A percentile compares a stretch with the other conserved stretches of the same genome.
Evolutionary conservation across 2,888 invertebrate species (phyloP).

Genomic region (Lamellibrachia columna): DNA sequence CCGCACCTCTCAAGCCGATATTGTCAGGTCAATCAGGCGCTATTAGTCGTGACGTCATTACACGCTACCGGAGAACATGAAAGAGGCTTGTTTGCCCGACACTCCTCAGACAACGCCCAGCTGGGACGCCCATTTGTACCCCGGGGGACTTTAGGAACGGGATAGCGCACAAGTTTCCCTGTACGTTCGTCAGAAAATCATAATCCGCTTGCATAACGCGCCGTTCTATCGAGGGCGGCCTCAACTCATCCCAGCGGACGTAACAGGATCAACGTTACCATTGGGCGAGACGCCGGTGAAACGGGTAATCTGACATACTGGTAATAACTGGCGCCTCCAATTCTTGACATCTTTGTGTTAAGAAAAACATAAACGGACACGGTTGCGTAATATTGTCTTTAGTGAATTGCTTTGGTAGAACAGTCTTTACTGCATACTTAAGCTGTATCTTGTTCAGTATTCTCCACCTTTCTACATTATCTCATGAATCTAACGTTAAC

Average conservation of each 20-base stretch:
- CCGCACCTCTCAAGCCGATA: not conserved
- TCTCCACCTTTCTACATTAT: not conserved
- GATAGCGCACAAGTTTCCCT: not conserved
- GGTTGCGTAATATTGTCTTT: not conserved
- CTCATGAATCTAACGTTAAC: no score
- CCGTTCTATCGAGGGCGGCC: not conserved
- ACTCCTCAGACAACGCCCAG: constrained; percentile 16
- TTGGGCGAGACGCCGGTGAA: not conserved
- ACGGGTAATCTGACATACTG: constrained; percentile 12
- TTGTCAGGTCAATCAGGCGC: not conserved
- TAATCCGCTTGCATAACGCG: constrained; percentile 5
- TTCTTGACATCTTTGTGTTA: not conserved
- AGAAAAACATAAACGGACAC: not conserved
- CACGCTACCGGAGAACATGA: not conserved
- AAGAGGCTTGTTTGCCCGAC: not conserved
- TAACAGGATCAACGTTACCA: not conserved
- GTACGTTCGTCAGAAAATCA: not conserved
- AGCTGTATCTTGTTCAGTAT: not conserved
- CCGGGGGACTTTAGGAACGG: not conserved
- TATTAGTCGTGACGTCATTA: constrained; percentile 3
- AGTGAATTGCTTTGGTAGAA: not conserved
- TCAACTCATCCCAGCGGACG: not conserved
- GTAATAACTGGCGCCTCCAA: constrained; percentile 2
- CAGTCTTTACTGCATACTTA: not conserved
- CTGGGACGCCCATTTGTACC: not conserved